These are phyloP conservation scores for Drosophila aldrichi DNA, from an alignment of 2,888 invertebrate genomes.

Conservation along the genomic window DNA sequence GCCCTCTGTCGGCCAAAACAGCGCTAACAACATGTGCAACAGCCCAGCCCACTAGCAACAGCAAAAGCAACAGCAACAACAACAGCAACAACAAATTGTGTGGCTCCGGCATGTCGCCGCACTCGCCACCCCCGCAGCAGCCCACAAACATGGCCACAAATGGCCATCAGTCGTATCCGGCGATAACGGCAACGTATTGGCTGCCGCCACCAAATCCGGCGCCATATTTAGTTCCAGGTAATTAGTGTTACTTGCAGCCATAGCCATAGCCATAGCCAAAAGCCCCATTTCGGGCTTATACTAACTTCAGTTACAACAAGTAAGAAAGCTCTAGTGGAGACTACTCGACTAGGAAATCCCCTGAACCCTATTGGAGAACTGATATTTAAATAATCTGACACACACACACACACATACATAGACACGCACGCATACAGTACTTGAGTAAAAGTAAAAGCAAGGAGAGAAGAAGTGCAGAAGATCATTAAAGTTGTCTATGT, in stretches of 20 bases:
- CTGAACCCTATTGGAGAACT: too few relatives aligned
- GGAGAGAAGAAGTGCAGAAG: too few relatives aligned
- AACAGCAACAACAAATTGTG: constrained; percentile 46
- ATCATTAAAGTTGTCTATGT: too few relatives aligned
- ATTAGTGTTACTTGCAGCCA: constrained; percentile 79
- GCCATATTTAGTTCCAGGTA: constrained; percentile 95
- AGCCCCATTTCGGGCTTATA: constrained; percentile 12
- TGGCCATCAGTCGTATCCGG: constrained; percentile 87
- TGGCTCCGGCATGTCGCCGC: constrained; percentile 52
- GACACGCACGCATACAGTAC: too few relatives aligned
- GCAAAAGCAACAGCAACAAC: constrained; percentile 31
- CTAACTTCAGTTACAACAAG: constrained; percentile 24
- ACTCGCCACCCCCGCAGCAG: constrained; percentile 59
- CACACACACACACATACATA: too few relatives aligned
- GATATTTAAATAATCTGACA: too few relatives aligned
- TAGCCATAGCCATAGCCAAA: constrained; percentile 35
- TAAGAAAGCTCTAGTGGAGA: too few relatives aligned
- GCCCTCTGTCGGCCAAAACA: constrained; percentile 60
- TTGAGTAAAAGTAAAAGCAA: too few relatives aligned
- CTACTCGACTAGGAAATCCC: too few relatives aligned
- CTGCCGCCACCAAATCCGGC: constrained; percentile 92
- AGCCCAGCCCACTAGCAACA: constrained; percentile 40
- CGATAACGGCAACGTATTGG: constrained; percentile 94
- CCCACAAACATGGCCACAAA: constrained; percentile 76
- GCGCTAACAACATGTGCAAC: constrained; percentile 54